Percentiles rank a stretch among this genome's conserved stretches.
Evolutionary conservation across 2,113 vertebrate genomes (phyloP).

Genomic region (Sylvia atricapilla): DNA sequence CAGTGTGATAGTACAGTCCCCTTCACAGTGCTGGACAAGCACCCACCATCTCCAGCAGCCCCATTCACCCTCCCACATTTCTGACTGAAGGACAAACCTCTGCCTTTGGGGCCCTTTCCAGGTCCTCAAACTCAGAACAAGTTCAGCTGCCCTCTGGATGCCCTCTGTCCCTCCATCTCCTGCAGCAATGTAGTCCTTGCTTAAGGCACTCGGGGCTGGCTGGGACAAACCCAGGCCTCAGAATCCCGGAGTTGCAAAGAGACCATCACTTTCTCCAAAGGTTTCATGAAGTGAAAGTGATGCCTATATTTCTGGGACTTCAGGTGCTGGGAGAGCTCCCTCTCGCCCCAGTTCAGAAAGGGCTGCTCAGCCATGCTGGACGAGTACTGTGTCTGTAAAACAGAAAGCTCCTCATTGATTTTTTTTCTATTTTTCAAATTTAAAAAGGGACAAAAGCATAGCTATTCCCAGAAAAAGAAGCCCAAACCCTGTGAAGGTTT

Average conservation of each 20-base stretch:
- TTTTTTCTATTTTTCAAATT: neutral
- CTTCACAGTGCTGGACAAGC: neutral
- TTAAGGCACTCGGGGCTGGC: fast-evolving
- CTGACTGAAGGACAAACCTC: neutral
- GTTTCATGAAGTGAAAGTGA: neutral
- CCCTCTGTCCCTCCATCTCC: neutral
- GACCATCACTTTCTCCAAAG: neutral
- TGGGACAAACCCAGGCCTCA: neutral
- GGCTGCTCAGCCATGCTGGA: neutral
- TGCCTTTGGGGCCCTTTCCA: neutral
- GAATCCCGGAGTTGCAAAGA: neutral
- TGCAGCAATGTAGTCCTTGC: fast-evolving
- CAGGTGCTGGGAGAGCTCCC: neutral
- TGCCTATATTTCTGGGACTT: neutral
- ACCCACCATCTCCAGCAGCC: neutral
- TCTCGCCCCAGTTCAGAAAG: neutral
- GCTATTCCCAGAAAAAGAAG: neutral
- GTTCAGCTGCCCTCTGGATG: neutral
- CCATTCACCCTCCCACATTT: neutral
- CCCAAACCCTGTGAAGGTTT: neutral
- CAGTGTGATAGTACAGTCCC: no score
- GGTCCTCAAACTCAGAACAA: neutral
- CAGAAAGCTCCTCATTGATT: neutral
- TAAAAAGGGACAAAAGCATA: neutral
- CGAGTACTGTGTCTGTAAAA: neutral